phyloP scores from a whole-genome alignment of 1,140 invertebrate genomes.

The Formica selysi region DNA sequence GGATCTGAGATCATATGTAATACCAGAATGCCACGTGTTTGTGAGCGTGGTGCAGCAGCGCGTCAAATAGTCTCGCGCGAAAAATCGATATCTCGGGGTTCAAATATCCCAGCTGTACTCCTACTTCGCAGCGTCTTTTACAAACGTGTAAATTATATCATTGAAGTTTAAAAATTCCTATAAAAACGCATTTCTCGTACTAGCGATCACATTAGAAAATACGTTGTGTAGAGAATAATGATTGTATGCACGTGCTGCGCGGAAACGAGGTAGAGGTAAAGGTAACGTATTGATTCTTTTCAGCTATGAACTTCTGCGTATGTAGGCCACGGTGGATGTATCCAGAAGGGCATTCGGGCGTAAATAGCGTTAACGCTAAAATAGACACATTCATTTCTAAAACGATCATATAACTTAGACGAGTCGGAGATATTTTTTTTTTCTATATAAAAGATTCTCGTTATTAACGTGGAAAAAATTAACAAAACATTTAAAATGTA shows the following conservation, averaged over 20 bases:
- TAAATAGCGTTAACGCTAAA: constrained; percentile 61
- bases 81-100: constrained; percentile 45
- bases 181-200: not conserved
- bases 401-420: constrained; percentile 26
- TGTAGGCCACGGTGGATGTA: constrained; percentile 51
- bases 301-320: constrained; percentile 62
- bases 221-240: not conserved
- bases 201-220: constrained; percentile 26
- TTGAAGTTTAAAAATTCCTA: constrained; percentile 33
- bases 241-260: constrained; percentile 29
- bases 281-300: constrained; percentile 64
- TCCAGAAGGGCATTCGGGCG: constrained; percentile 47
- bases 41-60: constrained; percentile 23
- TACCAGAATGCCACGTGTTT: constrained; percentile 41
- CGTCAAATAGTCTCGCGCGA: constrained; percentile 35
- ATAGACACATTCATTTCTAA: constrained; percentile 47
- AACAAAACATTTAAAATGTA: not conserved
- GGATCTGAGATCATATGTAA: constrained; percentile 11
- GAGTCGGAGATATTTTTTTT: constrained; percentile 26
- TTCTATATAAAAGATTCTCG: not conserved
- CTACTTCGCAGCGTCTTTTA: not conserved
- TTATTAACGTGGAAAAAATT: not conserved
- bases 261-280: constrained; percentile 61
- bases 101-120: not conserved
- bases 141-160: not conserved